Evolutionary conservation across 2,888 invertebrate species (phyloP).

Genomic region (Eupelmus urozonus): DNA sequence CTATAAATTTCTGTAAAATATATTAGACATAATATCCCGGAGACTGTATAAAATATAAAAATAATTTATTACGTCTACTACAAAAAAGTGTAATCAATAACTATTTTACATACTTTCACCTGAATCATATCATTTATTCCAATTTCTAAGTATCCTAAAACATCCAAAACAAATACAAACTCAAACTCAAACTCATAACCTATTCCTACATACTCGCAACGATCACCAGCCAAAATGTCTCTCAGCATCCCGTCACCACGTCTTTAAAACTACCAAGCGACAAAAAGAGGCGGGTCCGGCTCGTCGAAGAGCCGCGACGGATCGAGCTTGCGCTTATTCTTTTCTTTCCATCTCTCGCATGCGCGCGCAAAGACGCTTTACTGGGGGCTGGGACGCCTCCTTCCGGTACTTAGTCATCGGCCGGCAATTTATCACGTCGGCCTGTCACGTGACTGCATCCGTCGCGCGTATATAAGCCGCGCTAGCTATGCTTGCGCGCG

Average conservation of each 20-base stretch:
- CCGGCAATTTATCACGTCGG: constrained; percentile 72
- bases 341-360: constrained; percentile 27
- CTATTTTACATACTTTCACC: constrained; percentile 16
- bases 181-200: no score
- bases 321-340: constrained; percentile 63
- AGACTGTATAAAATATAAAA: constrained; percentile 14
- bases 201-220: no score
- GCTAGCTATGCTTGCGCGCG: constrained; percentile 71
- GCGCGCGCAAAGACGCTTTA: constrained; percentile 58
- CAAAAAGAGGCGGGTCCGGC: constrained; percentile 19
- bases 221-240: no score
- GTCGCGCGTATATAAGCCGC: constrained; percentile 68
- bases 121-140: no score
- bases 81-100: constrained; percentile 21
- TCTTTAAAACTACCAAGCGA: no score
- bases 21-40: constrained; percentile 8
- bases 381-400: constrained; percentile 67
- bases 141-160: no score
- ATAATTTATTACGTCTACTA: constrained; percentile 21
- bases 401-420: constrained; percentile 74
- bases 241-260: no score
- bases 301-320: constrained; percentile 50
- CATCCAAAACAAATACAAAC: no score
- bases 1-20: constrained; percentile 4
- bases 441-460: constrained; percentile 64